These are phyloP conservation scores for Ectemnius cavifrons DNA, from an alignment of 2,888 invertebrate species.

Conservation along the genomic window DNA sequence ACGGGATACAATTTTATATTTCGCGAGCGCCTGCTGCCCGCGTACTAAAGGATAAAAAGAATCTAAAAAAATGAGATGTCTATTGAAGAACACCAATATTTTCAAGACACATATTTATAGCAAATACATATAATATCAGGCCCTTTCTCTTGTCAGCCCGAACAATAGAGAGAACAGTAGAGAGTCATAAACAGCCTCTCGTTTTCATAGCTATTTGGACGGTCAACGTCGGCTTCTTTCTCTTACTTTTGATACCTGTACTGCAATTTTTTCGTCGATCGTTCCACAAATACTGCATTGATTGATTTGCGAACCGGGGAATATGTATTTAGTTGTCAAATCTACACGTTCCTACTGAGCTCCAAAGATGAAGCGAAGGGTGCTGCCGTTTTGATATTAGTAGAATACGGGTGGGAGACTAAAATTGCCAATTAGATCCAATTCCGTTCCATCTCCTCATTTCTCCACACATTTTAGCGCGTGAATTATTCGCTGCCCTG, in stretches of 20 bases:
- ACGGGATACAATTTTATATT: slow-evolving; percentile 76
- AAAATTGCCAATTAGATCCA: slow-evolving; percentile 17
- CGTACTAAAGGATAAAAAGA: slow-evolving; percentile 55
- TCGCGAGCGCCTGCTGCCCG: slow-evolving; percentile 49
- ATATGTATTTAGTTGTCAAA: slow-evolving; percentile 56
- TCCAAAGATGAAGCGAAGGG: slow-evolving; percentile 55
- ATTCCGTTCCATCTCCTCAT: slow-evolving; percentile 23
- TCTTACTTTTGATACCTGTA: too few species aligned
- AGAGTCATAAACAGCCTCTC: too few species aligned
- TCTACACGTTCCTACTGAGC: slow-evolving; percentile 47
- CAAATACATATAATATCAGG: slow-evolving; percentile 71
- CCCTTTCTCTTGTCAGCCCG: slow-evolving; percentile 63
- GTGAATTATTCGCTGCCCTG: slow-evolving; percentile 9
- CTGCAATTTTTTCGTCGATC: too few species aligned
- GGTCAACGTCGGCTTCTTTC: too few species aligned
- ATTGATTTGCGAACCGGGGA: slow-evolving; percentile 18
- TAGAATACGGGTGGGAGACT: slow-evolving; percentile 14
- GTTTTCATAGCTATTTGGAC: too few species aligned
- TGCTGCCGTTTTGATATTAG: slow-evolving; percentile 47
- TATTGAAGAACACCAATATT: slow-evolving; percentile 67
- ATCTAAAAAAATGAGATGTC: slow-evolving; percentile 46
- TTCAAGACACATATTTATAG: slow-evolving; percentile 73
- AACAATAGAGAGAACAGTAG: background rate
- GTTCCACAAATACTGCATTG: too few species aligned
- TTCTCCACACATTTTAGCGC: slow-evolving; percentile 12